These are phyloP conservation scores for Ciona savignyi DNA, from an alignment of 23 tunicate species.

Conservation along the genomic window DNA sequence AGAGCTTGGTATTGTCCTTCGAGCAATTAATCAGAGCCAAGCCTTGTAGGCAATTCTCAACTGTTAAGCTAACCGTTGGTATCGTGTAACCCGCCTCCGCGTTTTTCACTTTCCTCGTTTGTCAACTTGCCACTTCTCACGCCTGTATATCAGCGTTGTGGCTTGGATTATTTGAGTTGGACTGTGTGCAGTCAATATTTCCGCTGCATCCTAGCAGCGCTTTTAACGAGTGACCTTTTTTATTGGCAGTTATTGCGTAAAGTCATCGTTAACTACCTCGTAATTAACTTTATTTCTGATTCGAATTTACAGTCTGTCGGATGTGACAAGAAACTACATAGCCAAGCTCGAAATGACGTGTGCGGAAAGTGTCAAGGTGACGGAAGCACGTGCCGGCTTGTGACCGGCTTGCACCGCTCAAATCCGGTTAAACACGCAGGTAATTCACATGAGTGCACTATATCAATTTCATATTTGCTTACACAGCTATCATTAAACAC, in stretches of 20 bases:
- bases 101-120: no score
- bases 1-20: background rate
- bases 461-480: no score
- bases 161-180: background rate
- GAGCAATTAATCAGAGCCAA: background rate
- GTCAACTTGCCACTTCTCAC: no score
- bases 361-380: conserved; percentile 47
- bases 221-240: background rate
- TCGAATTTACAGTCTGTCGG: conserved; percentile 16
- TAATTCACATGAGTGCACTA: no score
- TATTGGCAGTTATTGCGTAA: background rate
- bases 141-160: background rate
- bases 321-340: conserved; percentile 36
- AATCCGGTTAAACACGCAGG: conserved; percentile 30
- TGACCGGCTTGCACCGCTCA: conserved; percentile 41
- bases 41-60: background rate
- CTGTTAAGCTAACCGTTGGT: no score
- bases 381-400: conserved; percentile 38
- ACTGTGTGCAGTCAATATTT: background rate
- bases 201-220: background rate
- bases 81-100: background rate
- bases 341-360: conserved; percentile 16
- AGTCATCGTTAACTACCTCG: background rate
- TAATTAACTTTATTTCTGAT: background rate
- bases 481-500: background rate